phyloP scores from a whole-genome alignment of 2,113 vertebrate genomes.

The Ariopsis seemanni region DNA sequence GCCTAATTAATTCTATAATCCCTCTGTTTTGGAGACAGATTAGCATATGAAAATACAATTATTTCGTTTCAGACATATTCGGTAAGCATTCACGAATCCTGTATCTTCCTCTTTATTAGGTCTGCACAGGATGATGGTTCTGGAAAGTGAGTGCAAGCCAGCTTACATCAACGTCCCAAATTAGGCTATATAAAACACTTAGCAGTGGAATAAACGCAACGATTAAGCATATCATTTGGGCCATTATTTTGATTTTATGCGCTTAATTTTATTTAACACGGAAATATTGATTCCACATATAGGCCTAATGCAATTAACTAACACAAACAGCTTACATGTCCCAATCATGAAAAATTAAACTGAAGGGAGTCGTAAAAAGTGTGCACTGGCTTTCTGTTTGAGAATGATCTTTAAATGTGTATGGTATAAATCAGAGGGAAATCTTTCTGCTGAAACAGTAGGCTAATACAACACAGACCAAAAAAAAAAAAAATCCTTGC shows the following conservation, averaged over 20 bases:
- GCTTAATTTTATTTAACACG: slow-evolving; percentile 18
- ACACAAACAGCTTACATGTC: neutral
- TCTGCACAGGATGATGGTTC: neutral
- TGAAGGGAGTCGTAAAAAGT: neutral
- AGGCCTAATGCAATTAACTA: slow-evolving; percentile 13
- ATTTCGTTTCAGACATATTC: slow-evolving; percentile 2
- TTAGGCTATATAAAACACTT: slow-evolving; percentile 14
- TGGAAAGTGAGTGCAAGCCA: neutral
- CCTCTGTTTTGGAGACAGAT: neutral
- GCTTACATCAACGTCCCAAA: neutral
- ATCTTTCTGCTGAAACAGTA: neutral
- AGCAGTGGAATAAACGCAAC: neutral
- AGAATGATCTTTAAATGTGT: neutral
- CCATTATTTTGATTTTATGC: slow-evolving; percentile 2
- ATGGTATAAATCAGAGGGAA: neutral
- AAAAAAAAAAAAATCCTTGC: neutral
- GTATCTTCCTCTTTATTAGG: neutral
- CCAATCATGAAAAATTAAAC: neutral
- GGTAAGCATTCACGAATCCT: neutral
- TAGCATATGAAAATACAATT: neutral
- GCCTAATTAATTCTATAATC: neutral
- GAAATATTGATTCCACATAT: slow-evolving; percentile 22
- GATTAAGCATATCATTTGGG: neutral
- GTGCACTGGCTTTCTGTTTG: neutral
- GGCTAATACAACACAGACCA: neutral